Evolutionary conservation across 2,888 invertebrate genomes (phyloP), one percentile per base, ranked within the genome.

Genomic region (Muscina levida): DNA sequence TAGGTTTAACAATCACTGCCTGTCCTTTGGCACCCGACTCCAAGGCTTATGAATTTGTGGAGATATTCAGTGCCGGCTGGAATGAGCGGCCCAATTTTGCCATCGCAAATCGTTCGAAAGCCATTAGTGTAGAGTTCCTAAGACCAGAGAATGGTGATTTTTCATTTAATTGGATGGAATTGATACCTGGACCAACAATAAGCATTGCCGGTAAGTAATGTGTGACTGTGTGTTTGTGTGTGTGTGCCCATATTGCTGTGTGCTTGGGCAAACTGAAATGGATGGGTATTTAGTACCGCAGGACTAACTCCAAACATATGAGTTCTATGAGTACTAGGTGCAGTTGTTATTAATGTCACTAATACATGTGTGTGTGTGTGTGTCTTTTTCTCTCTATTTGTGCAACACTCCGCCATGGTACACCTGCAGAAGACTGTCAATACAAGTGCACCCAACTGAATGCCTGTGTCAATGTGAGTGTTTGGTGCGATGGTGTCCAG

Each of bases 51-150:
- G 93, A 94, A 82, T 91, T 93, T 82, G 95, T 96, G 19, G 95
- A 96, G 91, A 94, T 96, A 65, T 97, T 96, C 89, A 96, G 96
- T 59, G 95, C 96, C 85, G 97, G 96, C 42, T 97, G 96, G 96
- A 93, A 93, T 84, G 91, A 91, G n/a, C 87, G 89, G 75, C 88
- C 93, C 17, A 92, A 93, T n/a, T 91, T 92, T 24, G 92, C 93
- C 77, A 91, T 93, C 8, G 88, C 92, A 15, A 92, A 92, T 17
- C 92, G 93, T 2, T 92, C 92, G 11, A 92, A 95, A 79, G 94
- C 94, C 31, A 92, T 97, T 39, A 93, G 95, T 71, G 93, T 97
- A 0, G 97, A 97, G 87, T 95, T 96, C 85, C 91, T 96, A 82
- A 94, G 95, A 46, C 93, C 93, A 72, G 96, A 96, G 85, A 92